Percentiles rank a stretch among this genome's conserved stretches.
These are phyloP conservation scores for Brachionus plicatilis DNA, from an alignment of 1,140 invertebrate species.

Conservation along the genomic window DNA sequence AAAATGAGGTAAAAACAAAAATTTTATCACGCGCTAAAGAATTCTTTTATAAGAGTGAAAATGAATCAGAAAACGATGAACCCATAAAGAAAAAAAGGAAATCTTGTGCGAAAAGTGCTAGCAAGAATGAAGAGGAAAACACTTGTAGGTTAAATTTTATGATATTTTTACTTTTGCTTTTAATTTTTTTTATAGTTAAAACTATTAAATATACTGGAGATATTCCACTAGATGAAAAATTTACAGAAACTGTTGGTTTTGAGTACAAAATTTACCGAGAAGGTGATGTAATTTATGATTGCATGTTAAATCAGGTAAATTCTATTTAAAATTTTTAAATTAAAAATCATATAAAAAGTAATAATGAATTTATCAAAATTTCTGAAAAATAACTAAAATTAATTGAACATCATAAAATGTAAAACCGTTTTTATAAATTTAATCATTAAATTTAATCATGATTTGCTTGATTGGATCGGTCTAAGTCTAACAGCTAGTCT, in stretches of 20 bases:
- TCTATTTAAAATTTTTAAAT: no score
- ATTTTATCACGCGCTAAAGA: background rate
- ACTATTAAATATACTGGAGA: conserved; percentile 28
- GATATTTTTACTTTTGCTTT: background rate
- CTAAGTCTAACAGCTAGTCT: no score
- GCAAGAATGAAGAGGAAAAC: background rate
- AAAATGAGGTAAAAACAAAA: background rate
- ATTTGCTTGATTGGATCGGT: no score
- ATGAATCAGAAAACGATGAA: background rate
- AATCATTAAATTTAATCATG: no score
- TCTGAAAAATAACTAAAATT: background rate
- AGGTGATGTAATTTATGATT: background rate
- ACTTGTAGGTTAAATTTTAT: background rate
- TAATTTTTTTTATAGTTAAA: background rate
- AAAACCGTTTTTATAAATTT: no score
- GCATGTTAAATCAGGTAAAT: conserved; percentile 33
- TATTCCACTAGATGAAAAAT: conserved; percentile 39
- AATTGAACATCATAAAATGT: background rate
- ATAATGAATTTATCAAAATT: background rate
- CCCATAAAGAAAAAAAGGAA: background rate
- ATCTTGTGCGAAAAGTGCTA: background rate
- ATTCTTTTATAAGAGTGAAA: background rate
- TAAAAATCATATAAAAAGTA: background rate
- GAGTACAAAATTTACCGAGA: conserved; percentile 37
- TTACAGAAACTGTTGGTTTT: conserved; percentile 17